Base-by-base conservation (phyloP, 2,888 invertebrate genomes). In the Coelogynopora nodosa region DNA sequence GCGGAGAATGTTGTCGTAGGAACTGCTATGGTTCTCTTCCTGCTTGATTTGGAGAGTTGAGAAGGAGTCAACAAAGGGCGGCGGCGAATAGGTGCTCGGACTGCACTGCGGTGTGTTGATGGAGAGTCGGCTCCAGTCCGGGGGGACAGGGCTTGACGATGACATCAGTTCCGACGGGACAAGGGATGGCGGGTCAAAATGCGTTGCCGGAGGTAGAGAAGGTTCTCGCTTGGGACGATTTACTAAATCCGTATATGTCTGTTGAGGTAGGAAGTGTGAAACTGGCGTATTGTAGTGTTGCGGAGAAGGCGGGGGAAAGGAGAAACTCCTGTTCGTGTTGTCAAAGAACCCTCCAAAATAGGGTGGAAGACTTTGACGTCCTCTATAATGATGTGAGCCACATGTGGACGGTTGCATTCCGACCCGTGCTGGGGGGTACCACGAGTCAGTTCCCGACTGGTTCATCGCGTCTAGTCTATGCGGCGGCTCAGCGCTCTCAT, bases 51-150 rank as follows among this genome's bases (percentile, higher is more conserved):
- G 74, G 74, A 23, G 10, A 2, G 74, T 23, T 74, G 74, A 74
- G 74, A 13, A 74, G 23, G 74, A 74, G 74, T 74, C 74, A 26
- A 74, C 74, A 26, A 74, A 74, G 10, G 74, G 74, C 18, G 74
- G 74, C 18, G 74, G 74, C 5, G 74, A 74, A 26, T 23, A 74
- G 74, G 74, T 74, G 27, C 74, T 74, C 23, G 74, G 74, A 26
- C 74, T 74, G 74, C 74, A 74, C 23, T 74, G 74, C 2, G 74
- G 74, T 2, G 74, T 74, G 74, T 74, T 74, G 23, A 74, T 10
- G 74, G 74, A 74, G 2, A 26, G 5, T 23, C 10, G 74, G 27
- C 23, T 74, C 74, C 74, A 74, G 2, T 74, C 74, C 5, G 5
- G 49, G 23, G 74, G 74, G 23, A 23, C 2, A 13, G 74, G 74